Conservation (phyloP, 1,140 invertebrate genomes). For the Philopotamus ludificatus region DNA sequence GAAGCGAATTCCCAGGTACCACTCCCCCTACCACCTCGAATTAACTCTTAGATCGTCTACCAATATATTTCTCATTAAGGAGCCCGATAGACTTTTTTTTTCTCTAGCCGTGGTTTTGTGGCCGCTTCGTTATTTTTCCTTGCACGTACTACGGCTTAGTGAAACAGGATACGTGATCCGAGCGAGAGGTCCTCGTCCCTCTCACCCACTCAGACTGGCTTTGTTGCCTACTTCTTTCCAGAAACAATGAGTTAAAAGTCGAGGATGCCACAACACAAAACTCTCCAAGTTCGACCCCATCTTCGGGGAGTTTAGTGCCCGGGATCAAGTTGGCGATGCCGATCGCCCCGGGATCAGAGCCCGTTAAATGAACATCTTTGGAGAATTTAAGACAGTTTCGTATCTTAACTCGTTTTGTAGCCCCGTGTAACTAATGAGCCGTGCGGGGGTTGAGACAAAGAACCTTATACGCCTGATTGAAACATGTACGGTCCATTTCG, state of each 20-base stretch:
- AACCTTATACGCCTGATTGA: too few relatives aligned
- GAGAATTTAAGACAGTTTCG: not conserved
- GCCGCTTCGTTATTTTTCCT: constrained; percentile 39
- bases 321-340: not conserved
- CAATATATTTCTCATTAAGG: constrained; percentile 40
- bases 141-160: constrained; percentile 40
- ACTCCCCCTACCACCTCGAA: constrained; percentile 12
- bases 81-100: constrained; percentile 21
- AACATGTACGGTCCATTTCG: too few relatives aligned
- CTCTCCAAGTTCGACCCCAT: not conserved
- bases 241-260: constrained; percentile 35
- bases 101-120: constrained; percentile 11
- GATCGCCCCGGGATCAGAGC: not conserved
- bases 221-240: constrained; percentile 31
- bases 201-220: not conserved
- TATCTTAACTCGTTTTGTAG: too few relatives aligned
- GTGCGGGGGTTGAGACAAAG: too few relatives aligned
- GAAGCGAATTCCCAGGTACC: not conserved
- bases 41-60: constrained; percentile 24
- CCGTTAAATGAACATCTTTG: not conserved
- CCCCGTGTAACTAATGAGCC: too few relatives aligned
- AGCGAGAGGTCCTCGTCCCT: constrained; percentile 39
- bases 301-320: not conserved
- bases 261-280: not conserved
- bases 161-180: constrained; percentile 41